These are phyloP conservation scores for Synergus umbraculus DNA, from an alignment of 2,888 invertebrate species.

Conservation along the genomic window DNA sequence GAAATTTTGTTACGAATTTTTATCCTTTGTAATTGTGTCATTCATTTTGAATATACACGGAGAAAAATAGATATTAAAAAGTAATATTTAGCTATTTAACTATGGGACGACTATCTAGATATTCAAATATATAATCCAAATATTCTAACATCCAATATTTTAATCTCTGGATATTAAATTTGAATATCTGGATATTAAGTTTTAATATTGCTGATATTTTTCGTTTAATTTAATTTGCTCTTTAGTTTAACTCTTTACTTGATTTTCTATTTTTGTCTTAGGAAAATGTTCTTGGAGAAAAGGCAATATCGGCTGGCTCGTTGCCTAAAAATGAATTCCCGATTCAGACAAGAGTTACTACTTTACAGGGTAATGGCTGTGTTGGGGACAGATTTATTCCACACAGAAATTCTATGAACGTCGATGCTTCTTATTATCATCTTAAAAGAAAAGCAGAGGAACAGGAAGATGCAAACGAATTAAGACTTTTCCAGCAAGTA, in stretches of 20 bases:
- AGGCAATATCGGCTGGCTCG: not conserved
- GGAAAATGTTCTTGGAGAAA: not conserved
- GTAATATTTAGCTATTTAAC: too few species aligned
- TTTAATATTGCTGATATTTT: too few species aligned
- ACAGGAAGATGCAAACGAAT: slow-evolving; percentile 12
- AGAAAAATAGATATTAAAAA: too few species aligned
- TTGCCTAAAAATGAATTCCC: not conserved
- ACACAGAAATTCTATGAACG: slow-evolving; percentile 54
- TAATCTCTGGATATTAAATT: too few species aligned
- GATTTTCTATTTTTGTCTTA: not conserved
- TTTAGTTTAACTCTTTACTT: not conserved
- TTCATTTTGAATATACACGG: too few species aligned
- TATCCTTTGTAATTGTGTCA: not conserved
- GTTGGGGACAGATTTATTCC: slow-evolving; percentile 66
- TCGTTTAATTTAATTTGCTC: not conserved
- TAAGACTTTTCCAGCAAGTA: slow-evolving; percentile 64
- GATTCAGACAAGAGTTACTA: not conserved
- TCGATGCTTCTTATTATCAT: slow-evolving; percentile 60
- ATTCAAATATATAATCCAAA: too few species aligned
- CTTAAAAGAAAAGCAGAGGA: slow-evolving; percentile 46
- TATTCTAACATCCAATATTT: too few species aligned
- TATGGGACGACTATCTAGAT: too few species aligned
- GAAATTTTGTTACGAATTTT: slow-evolving; percentile 18
- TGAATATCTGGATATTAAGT: too few species aligned
- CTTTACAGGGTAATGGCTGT: not conserved